A percentile compares a stretch with the other conserved stretches of the same genome.
phyloP scores from a whole-genome alignment of 2,113 vertebrate species.

The Alligator sinensis region DNA sequence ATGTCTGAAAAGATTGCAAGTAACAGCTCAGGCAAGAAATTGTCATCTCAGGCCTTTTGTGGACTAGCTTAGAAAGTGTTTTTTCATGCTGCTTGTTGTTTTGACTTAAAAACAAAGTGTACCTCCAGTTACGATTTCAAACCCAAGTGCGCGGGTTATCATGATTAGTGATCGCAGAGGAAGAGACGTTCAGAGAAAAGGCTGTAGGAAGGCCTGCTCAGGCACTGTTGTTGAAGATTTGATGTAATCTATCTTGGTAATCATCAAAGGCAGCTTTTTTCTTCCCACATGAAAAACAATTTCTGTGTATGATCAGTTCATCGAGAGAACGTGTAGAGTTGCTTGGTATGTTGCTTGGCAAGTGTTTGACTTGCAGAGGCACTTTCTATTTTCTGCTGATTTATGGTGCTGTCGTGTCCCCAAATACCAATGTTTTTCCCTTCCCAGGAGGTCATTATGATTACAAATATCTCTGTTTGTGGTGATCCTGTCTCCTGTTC shows the following conservation, averaged over 20 bases:
- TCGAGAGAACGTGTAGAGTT: not conserved
- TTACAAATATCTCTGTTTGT: not conserved
- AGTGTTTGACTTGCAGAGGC: not conserved
- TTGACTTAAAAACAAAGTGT: not conserved
- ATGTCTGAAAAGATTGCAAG: not conserved
- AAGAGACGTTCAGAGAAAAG: not conserved
- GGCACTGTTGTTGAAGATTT: not conserved
- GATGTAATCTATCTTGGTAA: not conserved
- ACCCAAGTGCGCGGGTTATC: not conserved
- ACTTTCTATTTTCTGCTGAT: not conserved
- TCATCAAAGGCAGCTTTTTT: slow-evolving; percentile 30
- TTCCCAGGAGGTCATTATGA: not conserved
- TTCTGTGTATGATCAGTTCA: not conserved
- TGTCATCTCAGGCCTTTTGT: not conserved
- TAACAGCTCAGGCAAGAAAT: not conserved
- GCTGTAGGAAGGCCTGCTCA: not conserved
- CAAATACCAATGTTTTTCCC: not conserved
- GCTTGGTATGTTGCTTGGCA: not conserved
- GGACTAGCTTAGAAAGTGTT: not conserved
- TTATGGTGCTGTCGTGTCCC: not conserved
- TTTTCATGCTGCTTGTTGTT: not conserved
- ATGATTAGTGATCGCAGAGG: not conserved
- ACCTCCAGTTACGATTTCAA: not conserved
- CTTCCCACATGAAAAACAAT: not conserved
- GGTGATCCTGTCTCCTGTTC: not conserved